Evolutionary conservation across 2,113 vertebrate genomes (phyloP).

Genomic region (Bagarius yarrelli): DNA sequence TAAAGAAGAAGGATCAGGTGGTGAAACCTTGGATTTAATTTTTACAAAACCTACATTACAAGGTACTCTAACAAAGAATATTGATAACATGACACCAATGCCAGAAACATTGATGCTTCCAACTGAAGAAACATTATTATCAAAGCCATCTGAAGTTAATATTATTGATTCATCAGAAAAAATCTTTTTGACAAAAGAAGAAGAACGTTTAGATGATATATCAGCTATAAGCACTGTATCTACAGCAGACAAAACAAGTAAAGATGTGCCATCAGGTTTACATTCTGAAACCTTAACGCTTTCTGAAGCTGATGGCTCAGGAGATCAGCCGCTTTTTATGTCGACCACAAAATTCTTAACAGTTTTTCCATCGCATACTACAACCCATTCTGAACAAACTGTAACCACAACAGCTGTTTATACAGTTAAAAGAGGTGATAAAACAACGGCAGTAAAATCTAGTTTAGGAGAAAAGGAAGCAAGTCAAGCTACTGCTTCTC

Average conservation of each 20-base stretch:
- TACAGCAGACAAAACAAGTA: background rate
- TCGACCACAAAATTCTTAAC: conserved; percentile 1
- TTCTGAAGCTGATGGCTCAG: conserved; percentile 31
- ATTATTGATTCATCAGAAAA: conserved; percentile 16
- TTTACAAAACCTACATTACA: conserved; percentile 27
- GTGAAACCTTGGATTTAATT: conserved; percentile 44
- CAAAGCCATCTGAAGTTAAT: conserved; percentile 1
- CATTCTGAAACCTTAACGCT: conserved; percentile 10
- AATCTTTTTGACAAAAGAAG: background rate
- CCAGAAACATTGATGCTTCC: background rate
- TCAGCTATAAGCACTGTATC: background rate
- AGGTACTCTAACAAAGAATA: background rate
- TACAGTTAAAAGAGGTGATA: background rate
- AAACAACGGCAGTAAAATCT: background rate
- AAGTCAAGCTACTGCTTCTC: background rate
- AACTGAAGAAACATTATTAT: conserved; percentile 3
- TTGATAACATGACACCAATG: background rate
- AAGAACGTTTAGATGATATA: background rate
- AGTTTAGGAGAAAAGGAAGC: conserved; percentile 6
- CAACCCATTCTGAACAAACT: background rate
- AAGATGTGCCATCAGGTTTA: background rate
- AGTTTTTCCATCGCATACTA: background rate
- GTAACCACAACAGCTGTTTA: background rate
- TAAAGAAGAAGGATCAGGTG: conserved; percentile 43
- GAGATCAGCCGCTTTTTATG: conserved; percentile 11